Evolutionary conservation across 2,888 invertebrate species (phyloP).

Genomic region (Drosophila tanythrix): DNA sequence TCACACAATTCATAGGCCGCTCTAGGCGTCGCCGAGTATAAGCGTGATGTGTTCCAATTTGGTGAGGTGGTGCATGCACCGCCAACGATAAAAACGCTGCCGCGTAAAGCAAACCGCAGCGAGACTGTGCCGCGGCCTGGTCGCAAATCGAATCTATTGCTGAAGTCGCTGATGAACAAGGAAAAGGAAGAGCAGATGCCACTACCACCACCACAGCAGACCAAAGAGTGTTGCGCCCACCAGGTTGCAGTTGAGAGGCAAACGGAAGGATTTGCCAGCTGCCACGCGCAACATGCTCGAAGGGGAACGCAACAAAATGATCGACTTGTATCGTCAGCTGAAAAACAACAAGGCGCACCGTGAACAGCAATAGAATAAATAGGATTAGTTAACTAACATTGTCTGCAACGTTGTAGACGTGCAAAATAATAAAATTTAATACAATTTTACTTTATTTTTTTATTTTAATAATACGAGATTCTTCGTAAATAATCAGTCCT

Average conservation of each 20-base stretch:
- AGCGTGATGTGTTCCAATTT: constrained; percentile 89
- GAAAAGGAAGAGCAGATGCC: constrained; percentile 52
- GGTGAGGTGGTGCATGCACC: constrained; percentile 91
- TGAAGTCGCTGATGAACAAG: constrained; percentile 86
- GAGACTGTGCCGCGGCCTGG: constrained; percentile 85
- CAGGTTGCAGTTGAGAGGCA: constrained; percentile 86
- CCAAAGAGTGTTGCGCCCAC: constrained; percentile 26
- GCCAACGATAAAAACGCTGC: constrained; percentile 87
- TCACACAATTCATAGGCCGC: constrained; percentile 29
- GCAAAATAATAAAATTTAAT: constrained; percentile 17
- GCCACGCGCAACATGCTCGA: constrained; percentile 87
- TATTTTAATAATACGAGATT: too few species aligned
- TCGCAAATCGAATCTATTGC: constrained; percentile 83
- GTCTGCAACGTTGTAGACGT: constrained; percentile 29
- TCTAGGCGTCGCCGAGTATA: constrained; percentile 84
- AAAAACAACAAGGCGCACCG: constrained; percentile 83
- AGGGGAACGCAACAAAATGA: constrained; percentile 86
- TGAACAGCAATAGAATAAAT: background rate
- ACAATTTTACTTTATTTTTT: constrained; percentile 10
- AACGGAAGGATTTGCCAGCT: constrained; percentile 87
- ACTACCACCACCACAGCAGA: background rate
- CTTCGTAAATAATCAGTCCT: too few species aligned
- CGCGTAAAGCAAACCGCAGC: constrained; percentile 85
- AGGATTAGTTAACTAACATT: constrained; percentile 34
- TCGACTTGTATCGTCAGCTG: constrained; percentile 87